Percentiles rank a stretch among this genome's conserved stretches.
Evolutionary conservation across 2,888 invertebrate species (phyloP).

Genomic region (Rhodophaea formosa): DNA sequence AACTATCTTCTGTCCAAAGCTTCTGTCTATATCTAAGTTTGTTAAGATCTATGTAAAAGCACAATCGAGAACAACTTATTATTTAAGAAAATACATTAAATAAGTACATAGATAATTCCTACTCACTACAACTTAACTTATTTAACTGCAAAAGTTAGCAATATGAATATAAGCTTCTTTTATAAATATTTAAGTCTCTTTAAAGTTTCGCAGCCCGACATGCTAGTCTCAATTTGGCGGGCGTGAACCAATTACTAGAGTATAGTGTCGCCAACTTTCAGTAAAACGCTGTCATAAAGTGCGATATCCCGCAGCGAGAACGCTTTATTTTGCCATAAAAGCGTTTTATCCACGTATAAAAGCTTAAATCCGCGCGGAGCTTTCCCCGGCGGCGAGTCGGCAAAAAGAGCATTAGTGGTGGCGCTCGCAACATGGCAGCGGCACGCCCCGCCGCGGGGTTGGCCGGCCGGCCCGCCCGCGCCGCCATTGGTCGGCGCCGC

Average conservation of each 20-base stretch:
- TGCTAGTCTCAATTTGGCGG: constrained; percentile 57
- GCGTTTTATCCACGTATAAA: constrained; percentile 81
- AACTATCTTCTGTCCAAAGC: too few species aligned
- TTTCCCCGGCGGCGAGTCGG: constrained; percentile 73
- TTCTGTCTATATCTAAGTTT: too few species aligned
- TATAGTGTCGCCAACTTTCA: constrained; percentile 75
- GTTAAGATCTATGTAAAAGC: too few species aligned
- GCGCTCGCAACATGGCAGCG: constrained; percentile 68
- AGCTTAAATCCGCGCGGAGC: constrained; percentile 80
- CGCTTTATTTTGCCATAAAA: constrained; percentile 80
- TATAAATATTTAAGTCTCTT: constrained; percentile 14
- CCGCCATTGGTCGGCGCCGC: constrained; percentile 46
- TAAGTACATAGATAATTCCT: too few species aligned
- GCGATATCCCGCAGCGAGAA: constrained; percentile 77
- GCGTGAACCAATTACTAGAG: constrained; percentile 68
- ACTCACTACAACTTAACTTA: too few species aligned
- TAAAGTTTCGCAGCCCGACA: constrained; percentile 32
- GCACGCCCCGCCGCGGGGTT: constrained; percentile 60
- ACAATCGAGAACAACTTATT: too few species aligned
- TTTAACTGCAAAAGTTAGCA: neutral
- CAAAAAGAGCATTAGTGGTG: constrained; percentile 76
- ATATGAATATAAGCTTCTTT: neutral
- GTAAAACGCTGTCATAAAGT: constrained; percentile 76
- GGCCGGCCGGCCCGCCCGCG: constrained; percentile 42
- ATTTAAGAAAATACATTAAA: too few species aligned